Evolutionary conservation across 2,113 vertebrate species (phyloP).

Genomic region (Nyctibius bracteatus): DNA sequence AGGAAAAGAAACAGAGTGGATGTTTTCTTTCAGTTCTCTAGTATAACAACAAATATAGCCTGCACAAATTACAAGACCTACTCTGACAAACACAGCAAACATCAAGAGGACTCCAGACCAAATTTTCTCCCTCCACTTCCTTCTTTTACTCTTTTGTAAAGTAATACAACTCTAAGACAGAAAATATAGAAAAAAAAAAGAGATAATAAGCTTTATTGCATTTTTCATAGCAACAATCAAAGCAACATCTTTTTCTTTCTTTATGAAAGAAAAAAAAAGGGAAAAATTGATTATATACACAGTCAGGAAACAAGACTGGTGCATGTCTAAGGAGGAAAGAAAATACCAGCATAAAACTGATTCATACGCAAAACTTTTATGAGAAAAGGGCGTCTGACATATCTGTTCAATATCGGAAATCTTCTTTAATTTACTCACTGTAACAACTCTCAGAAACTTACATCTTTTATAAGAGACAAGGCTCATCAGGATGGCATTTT

Average conservation of each 20-base stretch:
- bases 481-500: conserved; percentile 22
- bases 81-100: neutral
- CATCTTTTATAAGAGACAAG: conserved; percentile 58
- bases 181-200: neutral
- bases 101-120: neutral
- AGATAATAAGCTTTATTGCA: neutral
- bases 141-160: neutral
- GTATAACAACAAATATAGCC: neutral
- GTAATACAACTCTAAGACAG: neutral
- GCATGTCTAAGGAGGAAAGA: neutral
- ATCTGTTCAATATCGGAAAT: conserved; percentile 60
- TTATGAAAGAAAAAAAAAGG: neutral
- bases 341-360: neutral
- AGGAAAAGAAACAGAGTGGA: neutral
- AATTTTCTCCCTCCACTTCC: neutral
- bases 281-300: neutral
- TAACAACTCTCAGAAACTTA: conserved; percentile 39
- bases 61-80: neutral
- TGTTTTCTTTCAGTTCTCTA: neutral
- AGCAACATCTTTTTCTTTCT: neutral
- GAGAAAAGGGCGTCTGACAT: conserved; percentile 32
- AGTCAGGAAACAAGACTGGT: neutral
- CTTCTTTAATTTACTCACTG: conserved; percentile 48
- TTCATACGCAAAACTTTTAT: conserved; percentile 22
- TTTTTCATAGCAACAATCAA: neutral